Conservation (phyloP, 2,113 vertebrate genomes). For the Heptranchias perlo region DNA sequence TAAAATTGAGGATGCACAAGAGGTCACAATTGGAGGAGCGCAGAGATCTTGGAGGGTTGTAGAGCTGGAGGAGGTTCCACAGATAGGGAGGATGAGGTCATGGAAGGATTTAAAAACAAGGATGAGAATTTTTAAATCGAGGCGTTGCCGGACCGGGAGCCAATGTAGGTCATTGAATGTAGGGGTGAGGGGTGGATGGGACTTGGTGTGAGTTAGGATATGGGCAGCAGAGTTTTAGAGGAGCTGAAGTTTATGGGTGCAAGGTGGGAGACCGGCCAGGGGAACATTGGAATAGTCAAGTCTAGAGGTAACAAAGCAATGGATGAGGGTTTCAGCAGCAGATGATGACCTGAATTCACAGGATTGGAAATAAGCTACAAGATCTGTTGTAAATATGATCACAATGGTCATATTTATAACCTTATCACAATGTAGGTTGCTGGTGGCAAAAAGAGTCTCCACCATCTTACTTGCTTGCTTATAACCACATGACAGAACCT, state of each 20-base stretch:
- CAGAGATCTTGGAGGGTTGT: no score
- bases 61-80: no score
- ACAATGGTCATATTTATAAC: neutral
- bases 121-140: no score
- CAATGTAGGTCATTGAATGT: neutral
- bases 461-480: neutral
- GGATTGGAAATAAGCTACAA: neutral
- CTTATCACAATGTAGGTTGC: neutral
- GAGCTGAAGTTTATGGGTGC: neutral
- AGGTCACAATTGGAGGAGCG: no score
- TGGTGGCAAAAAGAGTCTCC: neutral
- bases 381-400: neutral
- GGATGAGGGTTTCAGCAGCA: neutral
- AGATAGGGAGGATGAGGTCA: neutral
- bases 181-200: no score
- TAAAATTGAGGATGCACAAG: no score
- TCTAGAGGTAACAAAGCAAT: no score
- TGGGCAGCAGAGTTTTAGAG: neutral
- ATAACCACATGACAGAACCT: neutral
- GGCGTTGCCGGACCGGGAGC: no score
- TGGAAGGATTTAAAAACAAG: no score
- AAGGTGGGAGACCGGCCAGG: neutral
- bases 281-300: neutral
- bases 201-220: neutral
- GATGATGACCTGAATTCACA: neutral